Evolutionary conservation across 2,888 invertebrate species (phyloP), one percentile per base, ranked within the genome.

Genomic region (Hoplodrina blanda): DNA sequence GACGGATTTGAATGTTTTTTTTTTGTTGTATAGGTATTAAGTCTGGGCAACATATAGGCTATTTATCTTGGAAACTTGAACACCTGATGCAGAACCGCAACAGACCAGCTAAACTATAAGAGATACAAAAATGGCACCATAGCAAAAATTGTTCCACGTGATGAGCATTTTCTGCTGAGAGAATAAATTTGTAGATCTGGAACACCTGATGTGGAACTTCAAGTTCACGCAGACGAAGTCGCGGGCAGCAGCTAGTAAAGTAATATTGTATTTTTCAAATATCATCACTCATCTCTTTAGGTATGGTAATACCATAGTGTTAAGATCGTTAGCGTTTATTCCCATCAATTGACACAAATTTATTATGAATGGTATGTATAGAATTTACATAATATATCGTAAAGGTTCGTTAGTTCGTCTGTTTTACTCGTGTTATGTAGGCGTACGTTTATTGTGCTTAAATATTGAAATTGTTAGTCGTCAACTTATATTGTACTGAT

Each of bases 371-470:
- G 41, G 41, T 67, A 56, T 75, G 63, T 61, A 66, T 69, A 20
- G 50, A 61, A 73, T 80, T 69, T 66, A 69, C 80, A 69, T 85
- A 82, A 77, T 69, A 62, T 86, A 87, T 72, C 52, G 74, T 71
- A 83, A 84, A 82, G 84, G 86, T 88, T 88, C 84, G 83, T 87
- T 87, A 87, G 81, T 77, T 69, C 19, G 66, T 80, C 60, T 84
- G 72, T 84, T 79, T 80, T 57, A 75, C 78, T 63, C 73, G 62
- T 55, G 59, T 15, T 17, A 56, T 62, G 75, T 79, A 71, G 81
- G 82, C 62, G 83, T 73, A 52, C 44, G 62, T 76, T 81, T 81
- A 82, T 73, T 73, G 56, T 73, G 55, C 76, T 74, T 65, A 49
- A 61, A 69, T 57, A 69, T 74, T 57, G 62, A 59, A 69, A 66